A percentile compares a stretch with the other conserved stretches of the same genome.
These are phyloP conservation scores for Peribatodes rhomboidaria DNA, from an alignment of 2,888 invertebrate genomes.

Conservation along the genomic window DNA sequence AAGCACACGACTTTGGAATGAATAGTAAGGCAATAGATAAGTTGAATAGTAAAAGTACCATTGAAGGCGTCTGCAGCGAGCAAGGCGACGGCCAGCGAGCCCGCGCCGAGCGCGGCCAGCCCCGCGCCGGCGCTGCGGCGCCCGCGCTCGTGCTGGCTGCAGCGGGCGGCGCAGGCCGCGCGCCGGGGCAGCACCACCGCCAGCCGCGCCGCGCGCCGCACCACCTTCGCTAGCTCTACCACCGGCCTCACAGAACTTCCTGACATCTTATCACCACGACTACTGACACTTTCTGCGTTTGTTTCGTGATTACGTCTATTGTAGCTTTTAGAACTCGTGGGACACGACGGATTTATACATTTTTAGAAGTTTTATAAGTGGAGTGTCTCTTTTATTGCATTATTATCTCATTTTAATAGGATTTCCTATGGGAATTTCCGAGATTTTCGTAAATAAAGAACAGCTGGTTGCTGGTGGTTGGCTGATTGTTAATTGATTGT, in stretches of 20 bases:
- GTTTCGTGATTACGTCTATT: not conserved
- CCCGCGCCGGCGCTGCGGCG: constrained; percentile 16
- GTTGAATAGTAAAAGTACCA: constrained; percentile 55
- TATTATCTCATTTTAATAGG: constrained; percentile 18
- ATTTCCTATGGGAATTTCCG: not conserved
- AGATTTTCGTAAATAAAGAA: not conserved
- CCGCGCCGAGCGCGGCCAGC: constrained; percentile 55
- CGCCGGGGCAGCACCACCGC: constrained; percentile 51
- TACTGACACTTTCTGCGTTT: constrained; percentile 1
- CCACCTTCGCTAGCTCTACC: constrained; percentile 30
- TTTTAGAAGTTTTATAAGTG: constrained; percentile 5
- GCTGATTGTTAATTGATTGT: too few relatives aligned
- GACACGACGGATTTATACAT: constrained; percentile 43
- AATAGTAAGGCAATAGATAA: not conserved
- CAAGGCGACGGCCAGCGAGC: constrained; percentile 68
- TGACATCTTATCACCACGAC: constrained; percentile 30
- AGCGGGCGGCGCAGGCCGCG: constrained; percentile 22
- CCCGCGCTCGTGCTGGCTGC: constrained; percentile 37
- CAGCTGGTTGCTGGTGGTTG: too few relatives aligned
- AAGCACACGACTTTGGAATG: not conserved
- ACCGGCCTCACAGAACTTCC: constrained; percentile 22
- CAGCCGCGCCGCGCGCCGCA: constrained; percentile 56
- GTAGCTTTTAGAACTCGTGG: constrained; percentile 20
- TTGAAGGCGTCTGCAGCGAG: constrained; percentile 77
- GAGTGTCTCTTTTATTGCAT: not conserved